These are phyloP conservation scores for Aythya baeri DNA, from an alignment of 2,113 vertebrate species.

Conservation along the genomic window DNA sequence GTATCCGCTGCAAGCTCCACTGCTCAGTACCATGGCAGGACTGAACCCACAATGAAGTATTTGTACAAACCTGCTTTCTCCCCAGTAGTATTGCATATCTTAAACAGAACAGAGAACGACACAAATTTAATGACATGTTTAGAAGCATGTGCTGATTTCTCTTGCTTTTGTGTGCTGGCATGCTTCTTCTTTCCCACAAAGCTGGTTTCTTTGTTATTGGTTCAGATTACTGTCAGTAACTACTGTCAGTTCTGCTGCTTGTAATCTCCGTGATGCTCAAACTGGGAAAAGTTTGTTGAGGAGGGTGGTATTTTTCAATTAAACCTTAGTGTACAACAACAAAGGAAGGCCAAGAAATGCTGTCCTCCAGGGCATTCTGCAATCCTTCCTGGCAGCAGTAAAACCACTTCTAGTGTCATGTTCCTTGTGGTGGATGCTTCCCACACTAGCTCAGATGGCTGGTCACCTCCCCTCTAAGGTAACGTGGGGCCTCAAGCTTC, in stretches of 20 bases:
- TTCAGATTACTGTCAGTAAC: not conserved
- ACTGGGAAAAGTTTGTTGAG: not conserved
- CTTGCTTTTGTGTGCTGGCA: not conserved
- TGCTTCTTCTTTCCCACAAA: not conserved
- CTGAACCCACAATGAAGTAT: rapidly evolving
- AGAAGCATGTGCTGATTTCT: not conserved
- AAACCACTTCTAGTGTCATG: conserved; percentile 10
- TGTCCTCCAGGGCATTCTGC: not conserved
- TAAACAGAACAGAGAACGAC: not conserved
- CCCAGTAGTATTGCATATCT: not conserved
- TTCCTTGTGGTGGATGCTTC: conserved; percentile 33
- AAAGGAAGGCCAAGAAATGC: not conserved
- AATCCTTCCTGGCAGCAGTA: conserved; percentile 51
- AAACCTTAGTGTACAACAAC: not conserved
- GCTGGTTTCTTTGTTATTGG: not conserved
- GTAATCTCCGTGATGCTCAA: not conserved
- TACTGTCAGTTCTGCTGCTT: not conserved
- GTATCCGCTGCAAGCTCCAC: not conserved
- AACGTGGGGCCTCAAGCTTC: not conserved
- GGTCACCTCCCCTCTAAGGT: not conserved
- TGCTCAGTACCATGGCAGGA: not conserved
- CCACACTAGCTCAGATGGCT: not conserved
- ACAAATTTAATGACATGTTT: not conserved
- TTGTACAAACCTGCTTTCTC: not conserved
- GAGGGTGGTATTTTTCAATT: not conserved